Evolutionary conservation across 2,888 invertebrate genomes (phyloP), one percentile per base, ranked within the genome.

Genomic region (Hirtodrosophila confusa): DNA sequence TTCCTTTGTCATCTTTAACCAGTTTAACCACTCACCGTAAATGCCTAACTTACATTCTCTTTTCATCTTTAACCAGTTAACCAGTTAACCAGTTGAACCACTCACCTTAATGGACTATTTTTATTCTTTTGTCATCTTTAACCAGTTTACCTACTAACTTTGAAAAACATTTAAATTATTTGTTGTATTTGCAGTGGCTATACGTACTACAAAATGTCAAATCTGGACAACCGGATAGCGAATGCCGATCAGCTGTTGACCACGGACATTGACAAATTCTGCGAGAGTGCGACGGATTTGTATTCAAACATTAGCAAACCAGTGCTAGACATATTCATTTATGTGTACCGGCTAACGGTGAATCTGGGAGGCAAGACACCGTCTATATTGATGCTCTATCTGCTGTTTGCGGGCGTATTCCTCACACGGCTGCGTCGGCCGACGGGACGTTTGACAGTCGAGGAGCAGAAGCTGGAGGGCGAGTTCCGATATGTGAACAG

Each of bases 271-370:
- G 99, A 99, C 91, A 98, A 97, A 92, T 99, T 99, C 93, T 99
- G 99, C 91, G 97, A 97, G 80, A 96, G 97, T 57, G 95, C 98
- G 35, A 97, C 98, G 0, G 98, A 99, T 90, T 93, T 99, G 10
- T 99, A 99, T 92, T 97, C 98, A 66, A 98, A 99, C 91, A 94
- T 99, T 27, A 97, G 97, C 82, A 99, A 99, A 93, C 99, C 99
- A 0, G 89, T 98, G 39, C 92, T 99, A 75, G 99, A 99, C 91
- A 99, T 99, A 40, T 93, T 96, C 62, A 96, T 99, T 76, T 99
- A 99, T 90, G 95, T 99, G 9, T 97, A 97, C 90, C 94, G 97
- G 80, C 93, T 99, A 44, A 96, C 98, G 1, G 94, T 95, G 2
- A 95, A 96, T 80, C 93, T 99, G 77, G 98, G 98, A 33, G 95